Percentiles rank a stretch among this genome's conserved stretches.
These are phyloP conservation scores for Drosophila lacicola DNA, from an alignment of 2,888 invertebrate species.

Conservation along the genomic window DNA sequence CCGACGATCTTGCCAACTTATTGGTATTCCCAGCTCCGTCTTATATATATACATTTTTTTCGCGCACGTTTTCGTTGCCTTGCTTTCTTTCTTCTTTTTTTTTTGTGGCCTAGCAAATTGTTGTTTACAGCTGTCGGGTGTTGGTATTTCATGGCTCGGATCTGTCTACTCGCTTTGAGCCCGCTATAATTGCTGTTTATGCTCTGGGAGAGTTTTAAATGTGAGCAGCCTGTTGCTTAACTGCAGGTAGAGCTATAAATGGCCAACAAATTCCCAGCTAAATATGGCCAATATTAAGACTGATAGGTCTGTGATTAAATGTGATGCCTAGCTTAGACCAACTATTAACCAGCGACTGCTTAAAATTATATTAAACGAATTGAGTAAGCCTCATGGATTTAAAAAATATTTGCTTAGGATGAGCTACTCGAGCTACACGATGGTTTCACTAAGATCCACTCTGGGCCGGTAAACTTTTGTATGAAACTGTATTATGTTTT, in stretches of 20 bases:
- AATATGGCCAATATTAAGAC: conserved; percentile 50
- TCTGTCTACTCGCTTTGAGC: conserved; percentile 48
- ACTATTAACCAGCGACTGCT: conserved; percentile 20
- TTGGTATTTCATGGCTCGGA: conserved; percentile 73
- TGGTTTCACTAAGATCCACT: too few relatives aligned
- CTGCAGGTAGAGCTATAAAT: conserved; percentile 35
- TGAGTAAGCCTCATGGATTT: background rate
- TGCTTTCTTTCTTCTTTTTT: conserved; percentile 16
- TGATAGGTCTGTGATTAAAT: conserved; percentile 45
- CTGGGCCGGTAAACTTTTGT: too few relatives aligned
- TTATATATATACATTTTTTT: conserved; percentile 15
- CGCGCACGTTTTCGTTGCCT: conserved; percentile 21
- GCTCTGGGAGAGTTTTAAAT: conserved; percentile 64
- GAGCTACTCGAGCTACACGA: too few relatives aligned
- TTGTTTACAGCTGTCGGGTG: conserved; percentile 77
- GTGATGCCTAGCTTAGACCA: conserved; percentile 16
- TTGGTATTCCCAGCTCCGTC: conserved; percentile 57
- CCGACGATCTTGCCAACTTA: conserved; percentile 63
- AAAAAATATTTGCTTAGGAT: background rate
- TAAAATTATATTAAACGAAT: conserved; percentile 1
- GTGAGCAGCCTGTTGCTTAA: conserved; percentile 46
- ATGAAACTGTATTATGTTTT: too few relatives aligned
- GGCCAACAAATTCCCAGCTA: conserved; percentile 37
- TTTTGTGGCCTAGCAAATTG: conserved; percentile 62
- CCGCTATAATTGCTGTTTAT: conserved; percentile 75